These are phyloP conservation scores for Tachycineta bicolor DNA, from an alignment of 2,113 vertebrate species.

Conservation along the genomic window DNA sequence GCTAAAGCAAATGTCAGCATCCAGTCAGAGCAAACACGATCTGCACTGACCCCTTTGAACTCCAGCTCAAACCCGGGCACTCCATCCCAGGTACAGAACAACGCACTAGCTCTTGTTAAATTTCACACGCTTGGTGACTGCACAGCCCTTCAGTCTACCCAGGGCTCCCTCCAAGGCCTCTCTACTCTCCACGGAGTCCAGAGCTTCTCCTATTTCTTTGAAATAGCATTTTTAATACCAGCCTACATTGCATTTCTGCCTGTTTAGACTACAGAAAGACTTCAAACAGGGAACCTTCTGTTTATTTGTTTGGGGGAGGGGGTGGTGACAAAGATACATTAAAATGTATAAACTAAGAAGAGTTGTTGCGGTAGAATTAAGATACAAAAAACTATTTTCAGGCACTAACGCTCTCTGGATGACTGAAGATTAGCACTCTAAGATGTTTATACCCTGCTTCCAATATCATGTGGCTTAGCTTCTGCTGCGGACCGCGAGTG, in stretches of 20 bases:
- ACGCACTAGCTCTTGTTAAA: not conserved
- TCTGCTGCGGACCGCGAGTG: too few species aligned
- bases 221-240: not conserved
- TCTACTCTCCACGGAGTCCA: not conserved
- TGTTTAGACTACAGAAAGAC: not conserved
- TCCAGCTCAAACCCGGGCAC: not conserved
- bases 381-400: not conserved
- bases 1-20: not conserved
- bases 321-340: not conserved
- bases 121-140: not conserved
- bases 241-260: not conserved
- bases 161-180: not conserved
- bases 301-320: not conserved
- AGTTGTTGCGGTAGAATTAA: not conserved
- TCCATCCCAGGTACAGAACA: not conserved
- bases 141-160: not conserved
- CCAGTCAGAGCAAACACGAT: not conserved
- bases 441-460: not conserved
- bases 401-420: not conserved
- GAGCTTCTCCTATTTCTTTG: not conserved
- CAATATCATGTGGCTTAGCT: conserved; percentile 11
- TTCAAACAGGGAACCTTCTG: not conserved
- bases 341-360: not conserved
- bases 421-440: not conserved
- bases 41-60: not conserved